A percentile compares a stretch with the other conserved stretches of the same genome.
These are phyloP conservation scores for Corythoichthys haematopterus DNA, from an alignment of 2,113 vertebrate species.

Conservation along the genomic window DNA sequence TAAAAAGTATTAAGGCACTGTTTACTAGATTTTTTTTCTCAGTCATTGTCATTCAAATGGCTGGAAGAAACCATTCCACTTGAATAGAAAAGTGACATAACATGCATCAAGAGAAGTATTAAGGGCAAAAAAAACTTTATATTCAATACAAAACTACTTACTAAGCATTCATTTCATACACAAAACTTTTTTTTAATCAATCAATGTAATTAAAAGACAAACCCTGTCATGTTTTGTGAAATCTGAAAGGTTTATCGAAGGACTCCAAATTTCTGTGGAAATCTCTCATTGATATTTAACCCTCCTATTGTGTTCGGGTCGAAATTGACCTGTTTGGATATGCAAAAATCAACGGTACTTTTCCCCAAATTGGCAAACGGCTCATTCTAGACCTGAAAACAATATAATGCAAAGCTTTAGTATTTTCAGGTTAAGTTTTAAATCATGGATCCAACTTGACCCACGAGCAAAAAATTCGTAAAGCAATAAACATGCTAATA, in stretches of 20 bases:
- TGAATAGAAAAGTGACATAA: neutral
- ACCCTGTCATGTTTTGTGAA: neutral
- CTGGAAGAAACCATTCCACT: slow-evolving; percentile 20
- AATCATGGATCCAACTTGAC: too few species aligned
- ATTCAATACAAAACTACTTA: neutral
- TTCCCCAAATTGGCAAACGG: too few species aligned
- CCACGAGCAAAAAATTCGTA: too few species aligned
- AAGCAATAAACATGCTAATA: too few species aligned
- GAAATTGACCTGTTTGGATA: too few species aligned
- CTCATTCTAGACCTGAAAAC: too few species aligned
- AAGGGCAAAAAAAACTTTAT: slow-evolving; percentile 1
- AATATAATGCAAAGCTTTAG: too few species aligned
- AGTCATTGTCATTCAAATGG: slow-evolving; percentile 5
- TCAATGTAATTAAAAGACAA: neutral
- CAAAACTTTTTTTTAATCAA: neutral
- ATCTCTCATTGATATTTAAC: too few species aligned
- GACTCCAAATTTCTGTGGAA: neutral
- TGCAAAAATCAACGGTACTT: too few species aligned
- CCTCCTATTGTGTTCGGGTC: too few species aligned
- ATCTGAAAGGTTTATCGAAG: neutral
- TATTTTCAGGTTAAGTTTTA: too few species aligned
- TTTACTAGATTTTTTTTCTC: slow-evolving; percentile 26
- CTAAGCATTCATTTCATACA: slow-evolving; percentile 30
- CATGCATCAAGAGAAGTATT: slow-evolving; percentile 30
- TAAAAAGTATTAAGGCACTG: neutral